Evolutionary conservation across 2,113 vertebrate genomes (phyloP).

Genomic region (Urocynchramus pylzowi): DNA sequence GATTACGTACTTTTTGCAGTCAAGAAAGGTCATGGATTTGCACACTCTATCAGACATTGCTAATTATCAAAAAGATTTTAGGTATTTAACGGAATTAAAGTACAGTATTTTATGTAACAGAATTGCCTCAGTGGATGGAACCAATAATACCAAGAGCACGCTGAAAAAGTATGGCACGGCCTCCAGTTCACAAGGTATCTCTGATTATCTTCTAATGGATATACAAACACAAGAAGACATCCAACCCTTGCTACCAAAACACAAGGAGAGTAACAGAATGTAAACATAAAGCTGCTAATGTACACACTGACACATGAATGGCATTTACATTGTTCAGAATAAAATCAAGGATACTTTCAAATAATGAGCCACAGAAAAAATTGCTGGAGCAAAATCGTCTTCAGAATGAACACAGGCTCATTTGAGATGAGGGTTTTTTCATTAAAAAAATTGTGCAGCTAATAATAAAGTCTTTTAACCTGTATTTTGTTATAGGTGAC

Average conservation of each 20-base stretch:
- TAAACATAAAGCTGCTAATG: constrained; percentile 71
- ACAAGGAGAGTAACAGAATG: constrained; percentile 68
- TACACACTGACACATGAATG: constrained; percentile 74
- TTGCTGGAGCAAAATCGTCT: neutral
- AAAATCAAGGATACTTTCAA: constrained; percentile 36
- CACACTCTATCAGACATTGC: neutral
- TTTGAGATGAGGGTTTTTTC: constrained; percentile 17
- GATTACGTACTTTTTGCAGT: neutral
- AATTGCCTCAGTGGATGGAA: neutral
- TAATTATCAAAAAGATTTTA: neutral
- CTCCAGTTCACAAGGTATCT: constrained; percentile 48
- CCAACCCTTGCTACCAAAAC: constrained; percentile 67
- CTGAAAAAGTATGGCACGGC: neutral
- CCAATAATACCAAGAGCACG: neutral
- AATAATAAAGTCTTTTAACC: constrained; percentile 69
- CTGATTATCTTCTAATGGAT: constrained; percentile 63
- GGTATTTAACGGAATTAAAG: neutral
- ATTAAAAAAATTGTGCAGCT: constrained; percentile 20
- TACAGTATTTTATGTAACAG: neutral
- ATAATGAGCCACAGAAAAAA: constrained; percentile 56
- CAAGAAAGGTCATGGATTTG: neutral
- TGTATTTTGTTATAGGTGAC: constrained; percentile 78
- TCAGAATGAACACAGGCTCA: neutral
- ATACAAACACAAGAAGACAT: constrained; percentile 42
- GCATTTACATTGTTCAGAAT: constrained; percentile 72